Evolutionary conservation across 2,888 invertebrate species (phyloP).

Genomic region (Poecilobothrus nobilitatus): DNA sequence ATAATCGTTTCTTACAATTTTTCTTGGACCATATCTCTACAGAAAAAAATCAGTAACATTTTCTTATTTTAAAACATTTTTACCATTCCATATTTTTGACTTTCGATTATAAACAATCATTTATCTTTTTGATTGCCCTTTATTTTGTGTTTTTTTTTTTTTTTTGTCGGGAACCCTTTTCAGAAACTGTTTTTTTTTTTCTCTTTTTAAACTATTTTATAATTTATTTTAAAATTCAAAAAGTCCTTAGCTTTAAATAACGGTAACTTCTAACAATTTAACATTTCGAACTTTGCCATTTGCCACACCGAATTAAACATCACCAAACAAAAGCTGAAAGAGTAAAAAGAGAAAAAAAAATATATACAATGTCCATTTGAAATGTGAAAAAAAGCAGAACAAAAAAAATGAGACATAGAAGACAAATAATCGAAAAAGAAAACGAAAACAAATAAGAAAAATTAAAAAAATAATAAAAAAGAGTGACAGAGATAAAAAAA

Average conservation of each 20-base stretch:
- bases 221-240: no score
- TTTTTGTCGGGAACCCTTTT: not conserved
- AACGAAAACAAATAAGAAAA: not conserved
- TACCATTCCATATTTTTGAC: not conserved
- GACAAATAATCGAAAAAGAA: not conserved
- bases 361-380: not conserved
- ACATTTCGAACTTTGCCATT: no score
- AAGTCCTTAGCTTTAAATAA: no score
- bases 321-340: no score
- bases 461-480: not conserved
- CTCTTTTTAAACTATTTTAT: no score
- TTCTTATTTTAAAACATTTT: not conserved
- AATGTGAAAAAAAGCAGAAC: not conserved
- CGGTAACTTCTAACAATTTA: no score
- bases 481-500: not conserved
- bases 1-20: not conserved
- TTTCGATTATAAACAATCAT: slow-evolving; percentile 2
- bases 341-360: no score
- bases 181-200: not conserved
- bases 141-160: not conserved
- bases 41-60: no score
- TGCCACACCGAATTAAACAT: not conserved
- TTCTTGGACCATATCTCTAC: no score
- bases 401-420: not conserved
- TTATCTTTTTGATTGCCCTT: slow-evolving; percentile 1